A percentile compares a stretch with the other conserved stretches of the same genome.
Evolutionary conservation across 2,113 vertebrate species (phyloP).

Genomic region (Anolis sagrei): DNA sequence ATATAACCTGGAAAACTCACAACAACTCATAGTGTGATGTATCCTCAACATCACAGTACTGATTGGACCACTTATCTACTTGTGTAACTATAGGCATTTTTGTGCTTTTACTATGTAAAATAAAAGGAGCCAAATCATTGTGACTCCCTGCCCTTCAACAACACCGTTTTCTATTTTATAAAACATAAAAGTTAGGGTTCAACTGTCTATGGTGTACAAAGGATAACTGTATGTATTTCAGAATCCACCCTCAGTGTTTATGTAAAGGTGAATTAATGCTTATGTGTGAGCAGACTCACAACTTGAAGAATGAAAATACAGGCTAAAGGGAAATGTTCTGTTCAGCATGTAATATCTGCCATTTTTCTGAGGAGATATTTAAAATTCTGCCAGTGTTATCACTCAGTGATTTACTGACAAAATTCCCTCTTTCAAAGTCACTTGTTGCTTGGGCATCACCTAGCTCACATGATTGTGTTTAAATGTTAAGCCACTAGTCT

Average conservation of each 20-base stretch:
- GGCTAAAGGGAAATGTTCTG: neutral
- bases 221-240: neutral
- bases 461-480: no score
- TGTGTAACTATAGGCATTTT: neutral
- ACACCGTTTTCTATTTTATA: neutral
- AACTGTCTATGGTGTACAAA: neutral
- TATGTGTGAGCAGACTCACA: neutral
- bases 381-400: neutral
- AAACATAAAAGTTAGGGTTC: neutral
- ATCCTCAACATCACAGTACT: constrained; percentile 33
- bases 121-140: neutral
- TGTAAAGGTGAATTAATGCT: neutral
- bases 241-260: neutral
- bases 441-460: no score
- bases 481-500: no score
- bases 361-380: neutral
- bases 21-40: neutral
- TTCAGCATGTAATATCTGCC: no score
- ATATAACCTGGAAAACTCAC: no score
- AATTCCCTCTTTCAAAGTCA: neutral
- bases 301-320: neutral
- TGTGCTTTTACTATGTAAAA: neutral
- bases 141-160: neutral
- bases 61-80: constrained; percentile 9
- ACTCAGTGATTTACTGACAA: neutral